Conservation (phyloP, 2,113 vertebrate genomes). For the Neolamprologus kungweensis region DNA sequence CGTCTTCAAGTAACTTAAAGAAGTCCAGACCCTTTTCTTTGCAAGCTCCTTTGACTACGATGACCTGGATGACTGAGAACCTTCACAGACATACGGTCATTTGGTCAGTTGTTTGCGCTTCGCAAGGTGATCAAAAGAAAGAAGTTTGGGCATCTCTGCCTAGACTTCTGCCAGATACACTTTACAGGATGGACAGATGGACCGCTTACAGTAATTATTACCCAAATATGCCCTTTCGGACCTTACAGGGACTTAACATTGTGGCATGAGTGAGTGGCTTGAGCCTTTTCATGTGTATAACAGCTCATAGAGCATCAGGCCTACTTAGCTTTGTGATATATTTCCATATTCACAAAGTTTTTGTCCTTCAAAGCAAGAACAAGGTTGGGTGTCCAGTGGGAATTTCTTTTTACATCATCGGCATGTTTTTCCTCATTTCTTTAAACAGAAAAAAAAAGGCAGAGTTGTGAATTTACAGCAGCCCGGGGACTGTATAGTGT, state of each 20-base stretch:
- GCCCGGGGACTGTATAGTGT: neutral
- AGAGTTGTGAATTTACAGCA: neutral
- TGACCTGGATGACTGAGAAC: no score
- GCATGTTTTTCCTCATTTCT: neutral
- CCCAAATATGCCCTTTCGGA: neutral
- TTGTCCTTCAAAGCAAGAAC: neutral
- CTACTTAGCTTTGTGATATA: neutral
- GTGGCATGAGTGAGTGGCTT: neutral
- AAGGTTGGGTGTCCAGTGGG: neutral
- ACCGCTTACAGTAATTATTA: neutral
- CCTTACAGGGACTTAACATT: neutral
- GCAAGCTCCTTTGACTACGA: no score
- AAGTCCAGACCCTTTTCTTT: no score
- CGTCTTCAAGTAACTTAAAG: no score
- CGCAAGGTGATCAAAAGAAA: fast-evolving
- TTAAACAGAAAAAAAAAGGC: neutral
- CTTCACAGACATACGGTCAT: no score
- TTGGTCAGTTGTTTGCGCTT: neutral
- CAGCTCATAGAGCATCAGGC: neutral
- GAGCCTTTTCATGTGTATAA: neutral
- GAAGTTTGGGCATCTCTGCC: fast-evolving
- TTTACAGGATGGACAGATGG: neutral
- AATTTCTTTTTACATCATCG: neutral
- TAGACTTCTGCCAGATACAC: neutral
- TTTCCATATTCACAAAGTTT: neutral